Conservation (phyloP, 2,797 vertebrate genomes). For the Agapornis canus region DNA sequence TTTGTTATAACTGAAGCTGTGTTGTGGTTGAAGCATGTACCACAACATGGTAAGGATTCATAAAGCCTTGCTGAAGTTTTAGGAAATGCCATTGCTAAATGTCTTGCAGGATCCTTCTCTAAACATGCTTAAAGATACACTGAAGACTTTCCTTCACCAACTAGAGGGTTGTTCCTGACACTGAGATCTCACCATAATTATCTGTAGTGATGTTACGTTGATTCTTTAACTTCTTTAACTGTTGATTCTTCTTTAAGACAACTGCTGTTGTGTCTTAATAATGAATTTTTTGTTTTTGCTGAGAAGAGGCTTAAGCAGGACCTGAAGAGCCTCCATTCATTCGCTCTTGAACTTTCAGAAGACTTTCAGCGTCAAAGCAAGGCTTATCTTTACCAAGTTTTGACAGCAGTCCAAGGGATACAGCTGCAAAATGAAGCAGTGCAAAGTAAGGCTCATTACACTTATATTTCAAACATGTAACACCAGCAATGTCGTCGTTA, state of each 20-base stretch:
- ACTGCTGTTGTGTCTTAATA: background rate
- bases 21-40: background rate
- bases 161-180: background rate
- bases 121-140: background rate
- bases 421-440: slow-evolving; percentile 60
- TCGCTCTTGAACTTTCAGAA: slow-evolving; percentile 73
- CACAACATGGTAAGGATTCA: background rate
- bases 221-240: background rate
- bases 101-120: background rate
- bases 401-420: slow-evolving; percentile 33
- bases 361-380: slow-evolving; percentile 76
- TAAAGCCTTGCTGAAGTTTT: background rate
- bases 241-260: no score
- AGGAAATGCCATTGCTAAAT: background rate
- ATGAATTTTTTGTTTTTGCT: background rate
- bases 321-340: slow-evolving; percentile 74
- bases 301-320: slow-evolving; percentile 80
- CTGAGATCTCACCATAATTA: background rate
- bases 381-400: slow-evolving; percentile 68
- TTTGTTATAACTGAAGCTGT: background rate
- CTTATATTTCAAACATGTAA: background rate
- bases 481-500: background rate
- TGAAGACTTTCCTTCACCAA: background rate
- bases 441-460: slow-evolving; percentile 74
- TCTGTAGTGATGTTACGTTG: background rate